phyloP scores from a whole-genome alignment of 2,888 invertebrate genomes.

The Pseudococcus viburni region DNA sequence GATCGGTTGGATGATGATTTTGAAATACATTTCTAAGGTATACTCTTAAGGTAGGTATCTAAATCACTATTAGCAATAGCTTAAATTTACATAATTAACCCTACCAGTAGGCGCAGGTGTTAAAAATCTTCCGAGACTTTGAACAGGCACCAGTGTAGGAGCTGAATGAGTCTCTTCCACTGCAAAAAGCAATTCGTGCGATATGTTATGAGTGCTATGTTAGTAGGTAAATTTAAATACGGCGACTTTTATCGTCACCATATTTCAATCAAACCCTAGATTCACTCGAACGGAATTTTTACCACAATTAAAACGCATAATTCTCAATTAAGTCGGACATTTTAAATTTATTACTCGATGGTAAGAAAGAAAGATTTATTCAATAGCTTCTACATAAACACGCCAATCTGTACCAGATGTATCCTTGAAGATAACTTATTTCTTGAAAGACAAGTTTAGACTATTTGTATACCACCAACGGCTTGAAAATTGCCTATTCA shows the following conservation, averaged over 20 bases:
- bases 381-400: neutral
- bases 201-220: slow-evolving; percentile 45
- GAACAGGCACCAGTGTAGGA: slow-evolving; percentile 61
- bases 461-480: neutral
- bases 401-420: neutral
- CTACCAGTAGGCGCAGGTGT: slow-evolving; percentile 62
- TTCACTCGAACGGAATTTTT: slow-evolving; percentile 19
- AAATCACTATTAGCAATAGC: slow-evolving; percentile 37
- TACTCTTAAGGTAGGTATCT: neutral
- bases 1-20: neutral
- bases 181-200: slow-evolving; percentile 58
- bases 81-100: slow-evolving; percentile 14
- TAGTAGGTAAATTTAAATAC: neutral
- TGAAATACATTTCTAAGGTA: slow-evolving; percentile 20
- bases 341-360: neutral
- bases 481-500: slow-evolving; percentile 29
- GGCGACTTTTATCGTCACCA: neutral
- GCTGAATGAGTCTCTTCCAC: slow-evolving; percentile 66
- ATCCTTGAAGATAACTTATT: neutral
- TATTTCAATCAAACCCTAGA: neutral
- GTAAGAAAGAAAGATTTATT: neutral
- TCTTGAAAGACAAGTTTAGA: neutral
- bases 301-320: slow-evolving; percentile 3
- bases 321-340: neutral
- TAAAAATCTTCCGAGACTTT: slow-evolving; percentile 65